These are phyloP conservation scores for Colossoma macropomum DNA, from an alignment of 2,113 vertebrate genomes.

Conservation along the genomic window DNA sequence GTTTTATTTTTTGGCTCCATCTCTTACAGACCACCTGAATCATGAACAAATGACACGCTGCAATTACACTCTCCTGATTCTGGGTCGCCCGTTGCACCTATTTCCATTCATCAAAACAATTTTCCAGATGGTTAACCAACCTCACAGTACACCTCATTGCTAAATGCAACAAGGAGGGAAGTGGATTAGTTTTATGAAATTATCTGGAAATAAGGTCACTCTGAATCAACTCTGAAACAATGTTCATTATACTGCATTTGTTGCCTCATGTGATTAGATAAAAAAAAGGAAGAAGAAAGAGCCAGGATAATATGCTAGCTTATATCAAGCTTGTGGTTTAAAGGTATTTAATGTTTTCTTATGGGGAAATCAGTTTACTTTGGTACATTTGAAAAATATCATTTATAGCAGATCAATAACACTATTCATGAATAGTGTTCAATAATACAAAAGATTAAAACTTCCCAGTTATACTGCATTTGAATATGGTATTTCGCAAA, in stretches of 20 bases:
- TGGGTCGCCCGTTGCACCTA: not conserved
- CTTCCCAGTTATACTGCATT: too few relatives aligned
- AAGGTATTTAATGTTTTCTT: not conserved
- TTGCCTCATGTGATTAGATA: not conserved
- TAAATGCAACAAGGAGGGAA: not conserved
- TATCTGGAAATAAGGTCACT: constrained; percentile 17
- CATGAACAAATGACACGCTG: not conserved
- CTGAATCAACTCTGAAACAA: not conserved
- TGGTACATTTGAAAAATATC: too few relatives aligned
- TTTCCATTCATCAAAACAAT: constrained; percentile 10
- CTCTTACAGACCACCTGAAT: not conserved
- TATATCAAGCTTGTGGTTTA: not conserved
- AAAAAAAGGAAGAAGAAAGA: not conserved
- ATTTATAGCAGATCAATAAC: too few relatives aligned
- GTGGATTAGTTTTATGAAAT: constrained; percentile 18
- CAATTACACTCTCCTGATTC: not conserved
- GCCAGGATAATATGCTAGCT: not conserved
- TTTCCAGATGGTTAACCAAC: constrained; percentile 27
- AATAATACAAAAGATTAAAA: too few relatives aligned
- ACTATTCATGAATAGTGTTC: too few relatives aligned
- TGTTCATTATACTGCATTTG: not conserved
- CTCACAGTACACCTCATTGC: constrained; percentile 8
- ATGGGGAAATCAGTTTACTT: not conserved
- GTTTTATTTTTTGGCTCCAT: not conserved
- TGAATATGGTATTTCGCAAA: too few relatives aligned